These are phyloP conservation scores for Dinoponera quadriceps DNA, from an alignment of 1,140 invertebrate genomes.

Conservation along the genomic window DNA sequence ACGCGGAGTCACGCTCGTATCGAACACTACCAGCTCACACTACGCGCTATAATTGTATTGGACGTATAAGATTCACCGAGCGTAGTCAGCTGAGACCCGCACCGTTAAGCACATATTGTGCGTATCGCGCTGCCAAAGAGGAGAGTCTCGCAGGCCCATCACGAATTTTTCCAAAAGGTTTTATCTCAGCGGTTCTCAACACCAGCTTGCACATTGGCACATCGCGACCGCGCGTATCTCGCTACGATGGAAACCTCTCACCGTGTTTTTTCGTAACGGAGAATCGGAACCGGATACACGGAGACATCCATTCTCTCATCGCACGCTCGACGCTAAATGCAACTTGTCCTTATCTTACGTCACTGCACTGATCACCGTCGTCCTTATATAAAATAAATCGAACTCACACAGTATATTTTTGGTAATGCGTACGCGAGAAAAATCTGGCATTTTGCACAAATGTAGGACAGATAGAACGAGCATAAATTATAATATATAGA, in stretches of 20 bases:
- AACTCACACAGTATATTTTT: no score
- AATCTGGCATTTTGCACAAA: no score
- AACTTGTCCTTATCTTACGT: background rate
- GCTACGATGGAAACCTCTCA: background rate
- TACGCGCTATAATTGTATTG: conserved; percentile 64
- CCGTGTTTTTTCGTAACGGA: background rate
- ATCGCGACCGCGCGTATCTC: background rate
- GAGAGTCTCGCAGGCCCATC: background rate
- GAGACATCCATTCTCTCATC: background rate
- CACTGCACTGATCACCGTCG: background rate
- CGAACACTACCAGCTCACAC: background rate
- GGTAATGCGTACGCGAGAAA: no score
- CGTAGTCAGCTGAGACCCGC: conserved; percentile 46
- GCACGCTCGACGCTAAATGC: background rate
- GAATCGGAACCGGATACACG: background rate
- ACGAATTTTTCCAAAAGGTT: conserved; percentile 12
- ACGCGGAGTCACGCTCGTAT: background rate
- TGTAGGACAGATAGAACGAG: no score
- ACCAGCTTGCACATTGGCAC: conserved; percentile 32
- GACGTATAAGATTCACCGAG: conserved; percentile 70
- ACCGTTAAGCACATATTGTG: conserved; percentile 68
- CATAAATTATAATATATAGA: no score
- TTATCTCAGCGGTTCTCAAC: background rate
- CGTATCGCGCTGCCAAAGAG: conserved; percentile 39
- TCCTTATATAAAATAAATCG: background rate